A percentile compares a stretch with the other conserved stretches of the same genome.
Conservation (phyloP, 1,140 invertebrate genomes). For the Cyphomyrmex costatus region DNA sequence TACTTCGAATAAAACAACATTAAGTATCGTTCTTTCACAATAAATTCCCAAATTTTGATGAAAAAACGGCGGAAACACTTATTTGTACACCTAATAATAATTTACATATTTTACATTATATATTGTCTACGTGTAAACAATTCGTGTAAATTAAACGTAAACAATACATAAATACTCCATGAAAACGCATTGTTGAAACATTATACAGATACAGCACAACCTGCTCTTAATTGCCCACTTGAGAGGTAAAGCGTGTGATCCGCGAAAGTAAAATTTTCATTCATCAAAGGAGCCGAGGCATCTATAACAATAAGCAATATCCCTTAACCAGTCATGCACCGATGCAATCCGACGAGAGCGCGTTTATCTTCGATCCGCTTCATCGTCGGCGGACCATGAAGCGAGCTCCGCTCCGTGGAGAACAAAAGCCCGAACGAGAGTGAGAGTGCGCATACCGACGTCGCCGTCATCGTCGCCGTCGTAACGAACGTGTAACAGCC, state of each 20-base stretch:
- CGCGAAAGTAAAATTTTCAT: conserved; percentile 36
- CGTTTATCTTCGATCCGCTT: conserved; percentile 54
- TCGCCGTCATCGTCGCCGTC: conserved; percentile 3
- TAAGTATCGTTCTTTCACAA: no score
- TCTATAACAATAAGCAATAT: conserved; percentile 23
- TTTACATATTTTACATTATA: no score
- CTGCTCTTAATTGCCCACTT: neutral
- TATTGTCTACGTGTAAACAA: no score
- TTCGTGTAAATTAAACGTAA: no score
- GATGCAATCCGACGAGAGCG: conserved; percentile 33
- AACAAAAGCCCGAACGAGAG: conserved; percentile 31
- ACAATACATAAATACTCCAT: no score
- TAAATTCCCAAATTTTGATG: no score
- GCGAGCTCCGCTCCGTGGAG: conserved; percentile 2
- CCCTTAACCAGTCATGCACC: conserved; percentile 33
- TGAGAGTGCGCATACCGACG: conserved; percentile 48
- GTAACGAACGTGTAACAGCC: conserved; percentile 50
- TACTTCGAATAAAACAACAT: no score
- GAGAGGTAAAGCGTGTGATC: conserved; percentile 1
- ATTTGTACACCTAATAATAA: no score
- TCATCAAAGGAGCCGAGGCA: neutral
- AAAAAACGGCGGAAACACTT: no score
- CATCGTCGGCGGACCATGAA: conserved; percentile 45
- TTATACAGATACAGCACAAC: no score
- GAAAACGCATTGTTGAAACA: no score